Evolutionary conservation across 2,113 vertebrate genomes (phyloP).

Genomic region (Entelurus aequoreus): DNA sequence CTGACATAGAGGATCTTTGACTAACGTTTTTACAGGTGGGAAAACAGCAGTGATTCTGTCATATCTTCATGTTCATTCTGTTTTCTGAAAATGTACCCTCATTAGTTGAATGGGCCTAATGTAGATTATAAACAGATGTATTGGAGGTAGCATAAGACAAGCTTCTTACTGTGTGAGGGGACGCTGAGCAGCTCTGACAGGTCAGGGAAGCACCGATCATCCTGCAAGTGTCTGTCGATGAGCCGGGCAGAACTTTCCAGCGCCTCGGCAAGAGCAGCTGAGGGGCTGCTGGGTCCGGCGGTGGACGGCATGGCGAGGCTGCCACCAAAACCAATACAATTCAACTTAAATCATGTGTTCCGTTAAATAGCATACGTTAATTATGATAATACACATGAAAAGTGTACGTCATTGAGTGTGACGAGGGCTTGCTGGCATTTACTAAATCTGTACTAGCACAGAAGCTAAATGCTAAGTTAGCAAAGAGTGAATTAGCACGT

Average conservation of each 20-base stretch:
- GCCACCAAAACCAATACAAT: constrained; percentile 3
- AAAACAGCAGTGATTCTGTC: no score
- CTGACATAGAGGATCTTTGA: no score
- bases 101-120: background rate
- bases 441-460: constrained; percentile 19
- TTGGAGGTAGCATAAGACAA: no score
- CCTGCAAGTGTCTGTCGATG: constrained; percentile 85
- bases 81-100: background rate
- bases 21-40: no score
- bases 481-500: constrained; percentile 2
- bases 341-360: no score
- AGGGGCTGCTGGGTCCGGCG: constrained; percentile 64
- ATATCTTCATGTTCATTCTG: no score
- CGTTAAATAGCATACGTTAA: no score
- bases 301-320: constrained; percentile 76
- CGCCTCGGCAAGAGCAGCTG: constrained; percentile 75
- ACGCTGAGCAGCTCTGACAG: constrained; percentile 87
- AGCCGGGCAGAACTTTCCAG: constrained; percentile 82
- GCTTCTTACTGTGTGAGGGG: constrained; percentile 80
- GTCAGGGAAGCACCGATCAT: constrained; percentile 89
- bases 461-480: constrained; percentile 31
- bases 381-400: background rate
- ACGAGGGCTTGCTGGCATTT: constrained; percentile 6
- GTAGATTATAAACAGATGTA: no score
- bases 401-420: background rate